A percentile compares a stretch with the other conserved stretches of the same genome.
phyloP scores from a whole-genome alignment of 1,140 invertebrate species.

The Drosophila auraria region DNA sequence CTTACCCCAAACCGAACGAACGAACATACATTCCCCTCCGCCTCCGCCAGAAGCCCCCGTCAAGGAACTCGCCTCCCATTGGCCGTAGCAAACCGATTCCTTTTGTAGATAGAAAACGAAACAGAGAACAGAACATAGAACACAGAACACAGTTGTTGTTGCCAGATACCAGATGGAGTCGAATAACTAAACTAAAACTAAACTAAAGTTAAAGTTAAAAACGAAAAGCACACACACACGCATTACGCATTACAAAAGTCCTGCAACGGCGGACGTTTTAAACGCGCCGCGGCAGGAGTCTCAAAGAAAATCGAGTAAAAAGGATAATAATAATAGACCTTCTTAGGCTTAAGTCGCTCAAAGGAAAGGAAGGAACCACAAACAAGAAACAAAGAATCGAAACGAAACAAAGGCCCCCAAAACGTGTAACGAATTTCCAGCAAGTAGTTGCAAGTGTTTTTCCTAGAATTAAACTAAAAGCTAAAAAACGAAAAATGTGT shows the following conservation, averaged over 20 bases:
- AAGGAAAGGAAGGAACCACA: constrained; percentile 30
- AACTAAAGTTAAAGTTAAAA: constrained; percentile 46
- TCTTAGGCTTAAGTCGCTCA: constrained; percentile 73
- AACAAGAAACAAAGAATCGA: constrained; percentile 46
- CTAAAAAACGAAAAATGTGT: constrained; percentile 47
- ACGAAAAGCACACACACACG: constrained; percentile 35
- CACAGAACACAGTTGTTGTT: constrained; percentile 15
- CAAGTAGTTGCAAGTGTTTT: constrained; percentile 80
- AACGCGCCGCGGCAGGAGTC: constrained; percentile 53
- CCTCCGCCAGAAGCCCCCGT: constrained; percentile 21
- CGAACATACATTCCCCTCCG: constrained; percentile 57
- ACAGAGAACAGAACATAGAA: constrained; percentile 11
- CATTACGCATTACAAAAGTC: constrained; percentile 52
- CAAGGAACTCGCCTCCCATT: constrained; percentile 48
- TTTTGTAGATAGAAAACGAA: constrained; percentile 78
- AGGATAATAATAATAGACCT: constrained; percentile 67
- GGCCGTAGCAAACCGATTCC: constrained; percentile 64
- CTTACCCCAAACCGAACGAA: background rate
- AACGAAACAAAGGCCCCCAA: constrained; percentile 49
- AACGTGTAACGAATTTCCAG: constrained; percentile 82
- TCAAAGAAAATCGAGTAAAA: constrained; percentile 74
- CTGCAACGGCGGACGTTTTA: constrained; percentile 66
- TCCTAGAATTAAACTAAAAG: constrained; percentile 58
- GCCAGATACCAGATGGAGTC: constrained; percentile 22
- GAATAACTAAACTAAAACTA: constrained; percentile 43